Evolutionary conservation across 2,113 vertebrate genomes (phyloP).

Genomic region (Polyodon spathula): DNA sequence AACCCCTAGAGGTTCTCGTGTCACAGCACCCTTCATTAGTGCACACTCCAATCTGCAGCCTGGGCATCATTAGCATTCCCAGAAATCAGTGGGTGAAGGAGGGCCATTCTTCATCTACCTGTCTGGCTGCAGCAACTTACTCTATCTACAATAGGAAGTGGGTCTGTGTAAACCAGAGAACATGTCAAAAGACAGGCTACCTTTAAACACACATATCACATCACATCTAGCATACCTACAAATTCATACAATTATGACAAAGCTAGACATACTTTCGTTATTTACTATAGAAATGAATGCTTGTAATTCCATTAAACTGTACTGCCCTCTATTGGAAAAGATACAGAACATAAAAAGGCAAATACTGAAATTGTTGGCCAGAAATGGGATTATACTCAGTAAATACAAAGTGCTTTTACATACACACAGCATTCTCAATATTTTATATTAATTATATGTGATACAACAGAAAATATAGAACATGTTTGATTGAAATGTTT

Average conservation of each 20-base stretch:
- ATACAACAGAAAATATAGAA: no score
- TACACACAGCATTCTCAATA: no score
- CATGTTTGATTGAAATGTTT: no score
- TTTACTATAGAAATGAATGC: conserved; percentile 36
- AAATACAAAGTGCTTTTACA: no score
- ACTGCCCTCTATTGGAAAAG: conserved; percentile 72
- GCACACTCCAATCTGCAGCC: conserved; percentile 59
- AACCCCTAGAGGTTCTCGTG: conserved; percentile 62
- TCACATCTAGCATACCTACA: neutral
- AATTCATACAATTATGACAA: neutral
- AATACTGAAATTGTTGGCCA: neutral
- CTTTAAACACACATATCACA: neutral
- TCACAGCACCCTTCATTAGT: conserved; percentile 69
- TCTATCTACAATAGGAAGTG: neutral
- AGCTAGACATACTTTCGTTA: neutral
- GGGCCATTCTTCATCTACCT: conserved; percentile 66
- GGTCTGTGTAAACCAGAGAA: neutral
- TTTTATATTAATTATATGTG: no score
- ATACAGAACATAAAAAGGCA: conserved; percentile 22
- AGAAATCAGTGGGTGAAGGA: conserved; percentile 54
- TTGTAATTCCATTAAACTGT: conserved; percentile 52
- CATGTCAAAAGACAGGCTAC: no score
- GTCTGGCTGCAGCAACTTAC: conserved; percentile 45
- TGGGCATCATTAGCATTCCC: conserved; percentile 67
- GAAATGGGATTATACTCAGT: neutral